Conservation (phyloP, 2,888 invertebrate species). For the Zaprionus bogoriensis region DNA sequence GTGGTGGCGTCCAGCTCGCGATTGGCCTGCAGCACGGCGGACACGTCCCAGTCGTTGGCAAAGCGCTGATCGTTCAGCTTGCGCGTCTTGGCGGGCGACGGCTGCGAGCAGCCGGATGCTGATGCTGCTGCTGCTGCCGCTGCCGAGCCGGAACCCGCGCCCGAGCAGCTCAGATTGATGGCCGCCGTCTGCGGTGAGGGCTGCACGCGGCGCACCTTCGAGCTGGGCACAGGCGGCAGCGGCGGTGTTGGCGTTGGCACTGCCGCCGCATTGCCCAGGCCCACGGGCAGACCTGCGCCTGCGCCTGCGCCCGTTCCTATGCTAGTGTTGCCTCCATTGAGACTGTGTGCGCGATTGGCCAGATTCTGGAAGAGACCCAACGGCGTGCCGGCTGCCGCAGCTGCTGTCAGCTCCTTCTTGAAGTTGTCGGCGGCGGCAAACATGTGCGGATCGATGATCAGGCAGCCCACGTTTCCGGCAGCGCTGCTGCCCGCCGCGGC, state of each 20-base stretch:
- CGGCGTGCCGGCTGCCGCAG: slow-evolving; percentile 69
- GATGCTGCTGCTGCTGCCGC: slow-evolving; percentile 9
- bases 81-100: slow-evolving; percentile 72
- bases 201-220: slow-evolving; percentile 77
- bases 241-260: slow-evolving; percentile 52
- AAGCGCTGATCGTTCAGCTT: slow-evolving; percentile 67
- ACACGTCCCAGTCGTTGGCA: slow-evolving; percentile 75
- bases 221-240: slow-evolving; percentile 43
- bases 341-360: slow-evolving; percentile 52
- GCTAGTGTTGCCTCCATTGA: slow-evolving; percentile 36
- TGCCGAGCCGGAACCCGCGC: slow-evolving; percentile 11
- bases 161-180: slow-evolving; percentile 77
- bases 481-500: too few relatives aligned
- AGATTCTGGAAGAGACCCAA: slow-evolving; percentile 76
- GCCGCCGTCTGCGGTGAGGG: slow-evolving; percentile 79
- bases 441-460: slow-evolving; percentile 78
- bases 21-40: slow-evolving; percentile 80
- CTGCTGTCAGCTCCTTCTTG: slow-evolving; percentile 76
- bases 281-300: too few relatives aligned
- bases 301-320: too few relatives aligned
- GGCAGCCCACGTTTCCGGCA: slow-evolving; percentile 75
- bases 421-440: slow-evolving; percentile 79
- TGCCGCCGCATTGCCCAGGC: slow-evolving; percentile 38
- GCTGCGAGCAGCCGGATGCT: slow-evolving; percentile 26
- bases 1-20: slow-evolving; percentile 82